phyloP scores from a whole-genome alignment of 2,888 invertebrate species.

The Lepidocyrtoides sp. region DNA sequence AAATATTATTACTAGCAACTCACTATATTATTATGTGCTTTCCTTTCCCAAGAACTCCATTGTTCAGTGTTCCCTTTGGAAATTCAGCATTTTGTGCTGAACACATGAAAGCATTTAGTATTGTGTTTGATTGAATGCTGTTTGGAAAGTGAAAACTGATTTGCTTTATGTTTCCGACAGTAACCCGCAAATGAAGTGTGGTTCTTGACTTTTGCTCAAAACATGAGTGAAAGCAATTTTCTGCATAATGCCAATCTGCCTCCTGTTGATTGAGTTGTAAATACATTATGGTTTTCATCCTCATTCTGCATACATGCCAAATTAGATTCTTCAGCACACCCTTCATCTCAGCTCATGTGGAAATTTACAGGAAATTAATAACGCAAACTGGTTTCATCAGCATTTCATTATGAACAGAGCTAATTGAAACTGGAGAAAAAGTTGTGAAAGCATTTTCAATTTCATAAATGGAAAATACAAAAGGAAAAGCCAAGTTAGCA shows the following conservation, averaged over 20 bases:
- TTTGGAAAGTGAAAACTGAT: neutral
- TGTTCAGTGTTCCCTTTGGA: too few species aligned
- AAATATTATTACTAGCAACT: too few species aligned
- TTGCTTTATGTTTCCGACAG: neutral
- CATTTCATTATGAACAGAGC: neutral
- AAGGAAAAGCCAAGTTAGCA: too few species aligned
- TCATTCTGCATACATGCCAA: neutral
- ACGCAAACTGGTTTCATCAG: neutral
- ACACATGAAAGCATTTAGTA: too few species aligned
- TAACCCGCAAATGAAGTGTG: neutral
- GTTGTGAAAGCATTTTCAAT: neutral
- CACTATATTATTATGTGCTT: too few species aligned
- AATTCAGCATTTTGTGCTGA: too few species aligned
- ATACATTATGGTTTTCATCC: constrained; percentile 34
- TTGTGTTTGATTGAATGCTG: neutral
- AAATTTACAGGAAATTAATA: constrained; percentile 25
- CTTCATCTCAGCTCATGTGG: neutral
- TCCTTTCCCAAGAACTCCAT: neutral
- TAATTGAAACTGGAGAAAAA: too few species aligned
- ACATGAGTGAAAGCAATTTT: constrained; percentile 31
- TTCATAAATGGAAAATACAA: neutral
- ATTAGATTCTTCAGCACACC: neutral
- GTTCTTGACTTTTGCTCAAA: constrained; percentile 7
- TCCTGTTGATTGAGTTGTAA: constrained; percentile 49
- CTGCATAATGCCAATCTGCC: neutral